Base-by-base conservation (phyloP, 2,113 vertebrate species). In the Probosciger aterrimus region DNA sequence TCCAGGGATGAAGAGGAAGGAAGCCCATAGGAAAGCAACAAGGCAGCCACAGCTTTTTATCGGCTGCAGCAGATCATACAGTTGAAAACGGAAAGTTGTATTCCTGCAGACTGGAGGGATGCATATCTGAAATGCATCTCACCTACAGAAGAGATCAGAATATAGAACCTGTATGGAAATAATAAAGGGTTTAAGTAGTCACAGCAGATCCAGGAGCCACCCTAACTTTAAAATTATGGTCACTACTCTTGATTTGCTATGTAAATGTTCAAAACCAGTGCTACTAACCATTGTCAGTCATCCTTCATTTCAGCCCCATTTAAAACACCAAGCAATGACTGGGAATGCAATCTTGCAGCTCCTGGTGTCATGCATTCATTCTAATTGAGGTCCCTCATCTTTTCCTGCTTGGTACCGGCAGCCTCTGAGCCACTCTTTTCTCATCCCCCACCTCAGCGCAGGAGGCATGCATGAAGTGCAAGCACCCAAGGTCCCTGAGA, bases 331-430 rank as follows among this genome's bases (percentile, higher is more conserved):
- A 47, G 13, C 6, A 53, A 41, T 0, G 1, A 31, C 44, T 5
- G 1, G 1, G n/a, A 37, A 31, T 49, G 25, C 35, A 49, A 17
- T 55, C 35, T 33, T 28, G 6, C n/a, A 78, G 69, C 22, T 47
- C 6, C 1, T 8, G 3, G 19, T 25, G 30, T 11, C 37, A 50
- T 2, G 1, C 4, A 33, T 30, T 7, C 33, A 10, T 70, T n/a
- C 55, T n/a, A 31, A 81, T 30, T 0, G 1, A 39, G 8, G n/a
- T 15, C 24, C 4, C 55, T n/a, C 43, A 24, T 2, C 4, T 1
- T 4, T 76, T 22, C 28, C n/a, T n/a, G 22, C 23, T 28, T 13
- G 17, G 25, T 27, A 83, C 50, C 6, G 5, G 15, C 9, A 76
- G 64, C 13, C 55, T 55, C 11, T 8, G 7, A 28, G n/a, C 37